A percentile compares a stretch with the other conserved stretches of the same genome.
Conservation (phyloP, 2,113 vertebrate species). For the Alectura lathami region DNA sequence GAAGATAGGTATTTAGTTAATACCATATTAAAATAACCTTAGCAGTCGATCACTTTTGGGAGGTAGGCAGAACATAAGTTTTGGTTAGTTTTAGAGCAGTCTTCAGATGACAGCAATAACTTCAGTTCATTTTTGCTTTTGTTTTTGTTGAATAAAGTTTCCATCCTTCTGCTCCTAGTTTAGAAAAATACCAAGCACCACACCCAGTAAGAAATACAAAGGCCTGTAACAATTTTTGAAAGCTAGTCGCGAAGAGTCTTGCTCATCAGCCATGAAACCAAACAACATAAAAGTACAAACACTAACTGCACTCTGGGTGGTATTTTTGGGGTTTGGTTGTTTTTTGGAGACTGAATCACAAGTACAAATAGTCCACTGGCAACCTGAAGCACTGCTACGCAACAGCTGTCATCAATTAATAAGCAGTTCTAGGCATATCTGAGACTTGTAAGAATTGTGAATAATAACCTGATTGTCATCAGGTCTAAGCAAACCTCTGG, state of each 20-base stretch:
- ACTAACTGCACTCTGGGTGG: neutral
- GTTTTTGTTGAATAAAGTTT: neutral
- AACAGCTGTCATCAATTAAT: conserved; percentile 24
- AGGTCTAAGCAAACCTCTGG: neutral
- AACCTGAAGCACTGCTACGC: conserved; percentile 13
- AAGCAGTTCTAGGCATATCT: conserved; percentile 41
- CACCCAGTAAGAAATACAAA: neutral
- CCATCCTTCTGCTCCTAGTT: neutral
- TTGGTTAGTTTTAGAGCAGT: neutral
- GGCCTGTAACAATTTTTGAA: neutral
- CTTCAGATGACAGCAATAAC: neutral
- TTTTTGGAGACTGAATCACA: neutral
- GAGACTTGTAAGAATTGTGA: neutral
- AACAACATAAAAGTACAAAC: neutral
- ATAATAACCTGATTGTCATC: conserved; percentile 27
- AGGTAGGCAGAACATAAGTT: neutral
- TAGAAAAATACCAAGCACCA: conserved; percentile 12
- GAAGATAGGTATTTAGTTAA: conserved; percentile 5
- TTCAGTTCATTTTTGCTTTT: too few species aligned
- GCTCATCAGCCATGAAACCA: neutral
- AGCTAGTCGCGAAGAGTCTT: neutral
- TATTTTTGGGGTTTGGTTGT: neutral
- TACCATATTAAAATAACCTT: neutral
- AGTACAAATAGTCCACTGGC: neutral
- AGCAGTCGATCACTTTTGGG: neutral